Conservation (phyloP, 2,888 invertebrate species). For the Anthrax anthrax region DNA sequence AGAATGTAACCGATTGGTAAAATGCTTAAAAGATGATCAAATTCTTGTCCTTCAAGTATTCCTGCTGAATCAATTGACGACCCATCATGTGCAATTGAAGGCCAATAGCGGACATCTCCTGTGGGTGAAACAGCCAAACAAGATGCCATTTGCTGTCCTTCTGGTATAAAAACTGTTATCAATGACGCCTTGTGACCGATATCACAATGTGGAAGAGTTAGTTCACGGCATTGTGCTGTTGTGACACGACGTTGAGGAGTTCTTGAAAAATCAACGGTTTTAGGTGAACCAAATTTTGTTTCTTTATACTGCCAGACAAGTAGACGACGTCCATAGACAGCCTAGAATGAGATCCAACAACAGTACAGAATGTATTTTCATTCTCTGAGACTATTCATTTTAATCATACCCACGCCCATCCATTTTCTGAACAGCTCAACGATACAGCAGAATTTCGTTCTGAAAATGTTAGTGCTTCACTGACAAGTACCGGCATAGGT, state of each 20-base stretch:
- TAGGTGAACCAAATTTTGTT: conserved; percentile 16
- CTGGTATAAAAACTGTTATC: conserved; percentile 52
- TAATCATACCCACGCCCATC: conserved; percentile 39
- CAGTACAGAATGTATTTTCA: background rate
- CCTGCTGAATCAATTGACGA: conserved; percentile 71
- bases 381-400: background rate
- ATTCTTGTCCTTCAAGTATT: conserved; percentile 79
- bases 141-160: conserved; percentile 53
- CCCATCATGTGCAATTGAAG: conserved; percentile 75
- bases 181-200: conserved; percentile 79
- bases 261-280: conserved; percentile 19
- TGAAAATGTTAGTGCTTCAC: conserved; percentile 73
- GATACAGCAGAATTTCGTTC: conserved; percentile 41
- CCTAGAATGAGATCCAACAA: conserved; percentile 36
- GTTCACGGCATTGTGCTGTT: conserved; percentile 60
- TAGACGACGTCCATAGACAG: conserved; percentile 71
- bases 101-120: conserved; percentile 83
- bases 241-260: conserved; percentile 35
- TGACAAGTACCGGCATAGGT: conserved; percentile 73
- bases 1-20: conserved; percentile 64
- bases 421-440: conserved; percentile 37
- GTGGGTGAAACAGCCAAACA: conserved; percentile 89
- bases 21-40: conserved; percentile 55
- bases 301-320: conserved; percentile 71
- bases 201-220: conserved; percentile 82